A percentile compares a stretch with the other conserved stretches of the same genome.
Conservation (phyloP, 2,888 invertebrate species). For the Lochmaea crataegi region DNA sequence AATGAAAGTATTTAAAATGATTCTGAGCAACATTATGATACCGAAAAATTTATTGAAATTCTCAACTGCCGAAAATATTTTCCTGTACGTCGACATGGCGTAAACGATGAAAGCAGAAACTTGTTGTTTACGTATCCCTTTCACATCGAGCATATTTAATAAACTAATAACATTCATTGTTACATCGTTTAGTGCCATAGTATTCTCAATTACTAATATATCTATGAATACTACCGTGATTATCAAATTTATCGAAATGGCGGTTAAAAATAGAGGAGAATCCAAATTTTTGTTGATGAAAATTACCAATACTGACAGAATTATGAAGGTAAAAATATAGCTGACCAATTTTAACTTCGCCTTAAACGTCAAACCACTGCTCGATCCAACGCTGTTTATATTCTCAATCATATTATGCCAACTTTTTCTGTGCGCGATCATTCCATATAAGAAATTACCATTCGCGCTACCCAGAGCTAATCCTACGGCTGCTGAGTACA, state of each 20-base stretch:
- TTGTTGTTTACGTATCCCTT: not conserved
- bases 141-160: not conserved
- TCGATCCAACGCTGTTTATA: not conserved
- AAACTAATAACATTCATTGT: not conserved
- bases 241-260: not conserved
- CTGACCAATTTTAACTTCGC: not conserved
- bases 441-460: not conserved
- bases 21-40: not conserved
- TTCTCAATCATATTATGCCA: not conserved
- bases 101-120: not conserved
- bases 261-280: not conserved
- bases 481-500: not conserved
- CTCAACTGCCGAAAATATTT: not conserved
- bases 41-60: constrained; percentile 3
- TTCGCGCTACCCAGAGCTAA: not conserved
- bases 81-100: not conserved
- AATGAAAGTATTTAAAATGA: not conserved
- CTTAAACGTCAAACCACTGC: not conserved
- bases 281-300: not conserved
- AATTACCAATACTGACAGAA: not conserved
- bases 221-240: not conserved
- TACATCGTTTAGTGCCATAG: not conserved
- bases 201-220: not conserved
- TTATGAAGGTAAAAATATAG: not conserved
- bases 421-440: not conserved